phyloP scores from a whole-genome alignment of 2,113 vertebrate species.

The Syngnathus scovelli region DNA sequence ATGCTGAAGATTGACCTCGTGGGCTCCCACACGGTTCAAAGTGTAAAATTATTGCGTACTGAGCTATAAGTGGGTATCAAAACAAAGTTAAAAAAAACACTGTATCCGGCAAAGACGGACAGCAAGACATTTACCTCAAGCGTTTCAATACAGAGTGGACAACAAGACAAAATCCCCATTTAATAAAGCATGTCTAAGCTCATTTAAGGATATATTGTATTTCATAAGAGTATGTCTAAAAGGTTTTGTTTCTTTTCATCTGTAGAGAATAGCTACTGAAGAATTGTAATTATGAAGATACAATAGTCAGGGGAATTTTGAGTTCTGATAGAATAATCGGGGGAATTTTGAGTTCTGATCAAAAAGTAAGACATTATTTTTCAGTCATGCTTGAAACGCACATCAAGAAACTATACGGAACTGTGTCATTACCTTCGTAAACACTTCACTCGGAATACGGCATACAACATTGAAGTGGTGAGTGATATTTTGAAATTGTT shows the following conservation, averaged over 20 bases:
- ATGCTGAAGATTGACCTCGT: neutral
- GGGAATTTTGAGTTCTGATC: neutral
- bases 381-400: neutral
- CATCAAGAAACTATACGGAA: neutral
- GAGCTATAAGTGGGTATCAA: constrained; percentile 8
- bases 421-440: too few relatives aligned
- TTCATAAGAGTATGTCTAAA: neutral
- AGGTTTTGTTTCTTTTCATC: neutral
- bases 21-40: constrained; percentile 16
- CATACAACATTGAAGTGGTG: too few relatives aligned
- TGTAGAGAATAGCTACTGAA: neutral
- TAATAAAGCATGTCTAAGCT: neutral
- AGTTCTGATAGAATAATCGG: neutral
- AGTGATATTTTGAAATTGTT: too few relatives aligned
- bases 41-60: neutral
- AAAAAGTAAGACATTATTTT: neutral
- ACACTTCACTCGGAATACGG: too few relatives aligned
- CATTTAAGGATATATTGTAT: neutral
- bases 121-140: neutral
- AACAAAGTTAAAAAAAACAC: constrained; percentile 2
- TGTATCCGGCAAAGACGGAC: neutral
- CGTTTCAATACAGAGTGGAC: neutral
- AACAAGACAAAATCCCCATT: neutral
- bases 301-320: neutral
- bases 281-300: neutral